Conservation (phyloP, 2,888 invertebrate genomes). For the Petrophora chlorosata region DNA sequence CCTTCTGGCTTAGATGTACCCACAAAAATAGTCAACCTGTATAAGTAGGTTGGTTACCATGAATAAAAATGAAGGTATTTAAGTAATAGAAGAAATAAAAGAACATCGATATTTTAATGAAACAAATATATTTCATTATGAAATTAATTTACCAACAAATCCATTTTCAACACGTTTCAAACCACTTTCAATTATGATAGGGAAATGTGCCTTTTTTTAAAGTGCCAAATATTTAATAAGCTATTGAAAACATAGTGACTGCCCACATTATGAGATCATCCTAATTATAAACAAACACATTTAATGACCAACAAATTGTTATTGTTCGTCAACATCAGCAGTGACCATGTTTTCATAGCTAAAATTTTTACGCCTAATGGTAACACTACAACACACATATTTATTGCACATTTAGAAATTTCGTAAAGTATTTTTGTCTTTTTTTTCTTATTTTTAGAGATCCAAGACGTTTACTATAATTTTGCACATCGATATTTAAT, state of each 20-base stretch:
- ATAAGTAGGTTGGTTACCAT: not conserved
- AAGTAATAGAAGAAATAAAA: conserved; percentile 58
- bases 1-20: too few relatives aligned
- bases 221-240: conserved; percentile 82
- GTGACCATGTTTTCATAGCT: conserved; percentile 63
- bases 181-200: conserved; percentile 81
- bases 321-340: conserved; percentile 46
- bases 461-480: conserved; percentile 84
- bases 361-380: conserved; percentile 80
- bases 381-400: conserved; percentile 84
- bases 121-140: conserved; percentile 85
- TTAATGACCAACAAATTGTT: conserved; percentile 46
- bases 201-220: conserved; percentile 82
- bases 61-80: not conserved
- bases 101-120: conserved; percentile 64
- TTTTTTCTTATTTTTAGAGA: conserved; percentile 82
- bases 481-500: conserved; percentile 81
- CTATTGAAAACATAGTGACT: conserved; percentile 67
- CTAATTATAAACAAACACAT: conserved; percentile 56
- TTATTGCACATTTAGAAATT: conserved; percentile 85
- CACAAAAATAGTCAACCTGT: not conserved
- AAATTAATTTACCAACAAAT: conserved; percentile 84
- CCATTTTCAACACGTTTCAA: conserved; percentile 83
- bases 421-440: conserved; percentile 82
- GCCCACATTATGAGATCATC: conserved; percentile 71